phyloP scores from a whole-genome alignment of 2,888 invertebrate species.

The Trimorus sp. region DNA sequence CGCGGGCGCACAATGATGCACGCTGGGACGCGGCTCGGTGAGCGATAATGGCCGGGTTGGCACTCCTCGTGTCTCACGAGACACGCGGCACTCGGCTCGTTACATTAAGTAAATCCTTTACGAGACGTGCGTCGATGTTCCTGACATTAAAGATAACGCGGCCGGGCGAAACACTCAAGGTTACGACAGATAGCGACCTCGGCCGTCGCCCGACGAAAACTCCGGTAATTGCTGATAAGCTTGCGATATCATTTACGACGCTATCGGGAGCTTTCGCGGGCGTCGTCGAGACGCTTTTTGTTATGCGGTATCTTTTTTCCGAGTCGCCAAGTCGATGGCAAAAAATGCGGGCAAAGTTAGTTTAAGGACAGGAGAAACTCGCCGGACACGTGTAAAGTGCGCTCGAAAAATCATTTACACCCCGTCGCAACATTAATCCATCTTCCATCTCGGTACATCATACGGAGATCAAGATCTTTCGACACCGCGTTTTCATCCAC shows the following conservation, averaged over 20 bases:
- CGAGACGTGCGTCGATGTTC: slow-evolving; percentile 61
- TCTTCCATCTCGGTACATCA: slow-evolving; percentile 21
- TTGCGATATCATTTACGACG: slow-evolving; percentile 26
- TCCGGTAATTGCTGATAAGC: slow-evolving; percentile 47
- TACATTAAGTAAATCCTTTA: slow-evolving; percentile 69
- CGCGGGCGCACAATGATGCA: slow-evolving; percentile 60
- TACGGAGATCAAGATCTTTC: slow-evolving; percentile 26
- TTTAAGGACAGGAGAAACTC: no score
- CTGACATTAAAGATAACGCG: slow-evolving; percentile 64
- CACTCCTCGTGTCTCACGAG: slow-evolving; percentile 68
- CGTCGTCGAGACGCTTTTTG: no score
- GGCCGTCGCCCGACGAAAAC: slow-evolving; percentile 28
- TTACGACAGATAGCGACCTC: slow-evolving; percentile 52
- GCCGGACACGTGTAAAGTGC: no score
- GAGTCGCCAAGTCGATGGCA: no score
- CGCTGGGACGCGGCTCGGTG: slow-evolving; percentile 41
- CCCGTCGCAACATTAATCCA: slow-evolving; percentile 10
- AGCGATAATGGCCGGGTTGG: slow-evolving; percentile 65
- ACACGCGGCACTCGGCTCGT: slow-evolving; percentile 67
- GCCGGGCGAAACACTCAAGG: slow-evolving; percentile 54
- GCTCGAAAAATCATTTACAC: background rate
- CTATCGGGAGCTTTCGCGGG: no score
- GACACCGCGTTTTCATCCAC: slow-evolving; percentile 26
- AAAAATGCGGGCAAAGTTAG: no score
- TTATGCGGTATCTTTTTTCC: no score